Base-by-base conservation (phyloP, 2,113 vertebrate genomes). In the Amazona vittata region DNA sequence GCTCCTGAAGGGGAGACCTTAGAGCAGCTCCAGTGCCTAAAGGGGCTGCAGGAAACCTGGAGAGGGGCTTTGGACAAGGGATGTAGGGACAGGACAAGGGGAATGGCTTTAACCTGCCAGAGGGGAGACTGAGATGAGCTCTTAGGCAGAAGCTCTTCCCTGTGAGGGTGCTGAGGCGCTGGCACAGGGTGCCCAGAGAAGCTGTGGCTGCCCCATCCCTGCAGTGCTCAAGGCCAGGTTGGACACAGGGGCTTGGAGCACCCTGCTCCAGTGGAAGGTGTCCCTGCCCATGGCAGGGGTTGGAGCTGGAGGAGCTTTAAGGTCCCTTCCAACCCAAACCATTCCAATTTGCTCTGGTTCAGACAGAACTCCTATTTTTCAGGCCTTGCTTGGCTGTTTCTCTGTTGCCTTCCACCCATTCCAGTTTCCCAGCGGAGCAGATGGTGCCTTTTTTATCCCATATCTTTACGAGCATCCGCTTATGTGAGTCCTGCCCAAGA, bases 401-500 rank as follows among this genome's bases (percentile, higher is more conserved):
- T 79, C 21, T 60, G 52, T 14, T 68, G 25, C 55, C 0, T 77
- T 0, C 46, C 24, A 17, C 15, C 7, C 15, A 1, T 25, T 7
- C 33, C 7, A 7, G 39, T 10, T 11, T 37, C 28, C 10, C 10
- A 19, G 68, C 53, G 50, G 63, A 33, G 6, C 50, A 46, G 33
- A 8, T 5, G 3, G 43, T 25, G 41, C 35, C 39, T 25, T 68
- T 59, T 73, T 47, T 31, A n/a, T 37, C 53, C 28, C 1, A 0
- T 6, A 12, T 50, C 17, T 55, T 57, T 11, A 5, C 52, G 57
- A 20, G 29, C 55, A 37, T 55, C 41, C 20, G 0, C 15, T 18
- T 21, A 21, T 7, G 19, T 15, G 17, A 59, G 5, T 29, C 50
- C 65, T 59, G n/a, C 16, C 78, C 0, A 2, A 26, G 47, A 17